Evolutionary conservation across 2,888 invertebrate species (phyloP), one percentile per base, ranked within the genome.

Genomic region (Orthosia cruda): DNA sequence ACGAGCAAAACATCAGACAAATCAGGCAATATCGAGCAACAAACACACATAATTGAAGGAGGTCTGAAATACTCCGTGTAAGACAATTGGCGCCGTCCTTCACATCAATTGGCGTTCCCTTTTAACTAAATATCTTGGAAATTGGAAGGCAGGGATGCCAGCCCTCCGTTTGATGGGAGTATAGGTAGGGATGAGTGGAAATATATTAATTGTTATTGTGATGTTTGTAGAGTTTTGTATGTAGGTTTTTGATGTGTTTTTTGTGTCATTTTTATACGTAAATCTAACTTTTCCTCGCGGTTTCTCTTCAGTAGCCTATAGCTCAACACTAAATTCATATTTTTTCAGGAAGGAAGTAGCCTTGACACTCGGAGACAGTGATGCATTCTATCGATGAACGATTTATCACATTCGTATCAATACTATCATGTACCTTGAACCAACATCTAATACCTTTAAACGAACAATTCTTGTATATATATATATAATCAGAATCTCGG

Each of bases 61-160:
- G 74, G 71, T 80, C 82, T 83, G 80, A 88, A 88, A 87, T 87
- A 89, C 81, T 88, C 87, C 90, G 90, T 90, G 90, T 89, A 91
- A 93, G 93, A 93, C 92, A 93, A 93, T 92, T 91, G 90, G 88
- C 71, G 76, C 88, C 78, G 80, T 87, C 90, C 89, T 91, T 88
- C 81, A 85, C 88, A 87, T 89, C 93, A 93, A 94, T 93, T 93
- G 93, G 88, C 86, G 87, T 87, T 88, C 91, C 92, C 92, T 92
- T 91, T 92, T 90, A 89, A 87, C 87, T 89, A 87, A 90, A 92
- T 91, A 90, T 90, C 91, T 91, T 89, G 90, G 87, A 93, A 93
- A 94, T 94, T 93, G 92, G 88, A 88, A 87, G 88, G 91, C 85
- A 89, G 71, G 87, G 83, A 76, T 80, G 78, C 65, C 77, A 82